These are phyloP conservation scores for Lagopus muta DNA, from an alignment of 2,113 vertebrate genomes.

Conservation along the genomic window DNA sequence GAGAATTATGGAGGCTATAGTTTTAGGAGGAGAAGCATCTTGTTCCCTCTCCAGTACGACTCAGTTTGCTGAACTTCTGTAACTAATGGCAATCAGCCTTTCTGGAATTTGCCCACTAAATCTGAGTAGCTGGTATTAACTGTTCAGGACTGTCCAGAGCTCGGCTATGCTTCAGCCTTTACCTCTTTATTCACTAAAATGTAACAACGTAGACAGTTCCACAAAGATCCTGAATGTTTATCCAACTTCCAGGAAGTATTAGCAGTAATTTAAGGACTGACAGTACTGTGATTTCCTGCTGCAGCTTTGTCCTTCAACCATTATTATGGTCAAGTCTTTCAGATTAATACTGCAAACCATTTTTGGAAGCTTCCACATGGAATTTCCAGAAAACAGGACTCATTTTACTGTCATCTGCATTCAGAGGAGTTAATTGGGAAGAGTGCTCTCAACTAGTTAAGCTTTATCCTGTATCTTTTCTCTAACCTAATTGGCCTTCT, in stretches of 20 bases:
- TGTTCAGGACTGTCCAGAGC: background rate
- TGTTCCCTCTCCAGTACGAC: background rate
- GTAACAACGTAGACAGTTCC: background rate
- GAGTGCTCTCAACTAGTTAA: background rate
- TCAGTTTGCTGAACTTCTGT: background rate
- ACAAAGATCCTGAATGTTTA: background rate
- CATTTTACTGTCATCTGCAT: background rate
- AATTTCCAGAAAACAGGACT: background rate
- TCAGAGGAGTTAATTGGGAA: background rate
- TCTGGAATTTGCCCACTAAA: background rate
- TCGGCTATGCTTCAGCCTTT: background rate
- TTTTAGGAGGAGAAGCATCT: background rate
- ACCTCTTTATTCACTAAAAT: background rate
- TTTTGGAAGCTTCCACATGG: background rate
- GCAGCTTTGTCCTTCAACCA: background rate
- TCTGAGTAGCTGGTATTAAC: background rate
- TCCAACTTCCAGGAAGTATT: background rate
- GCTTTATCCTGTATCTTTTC: background rate
- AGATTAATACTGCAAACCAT: background rate
- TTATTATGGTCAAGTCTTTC: background rate
- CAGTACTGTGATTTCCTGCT: background rate
- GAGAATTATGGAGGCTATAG: background rate
- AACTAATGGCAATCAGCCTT: background rate
- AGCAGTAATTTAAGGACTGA: background rate
- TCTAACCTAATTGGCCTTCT: background rate